These are phyloP conservation scores for Graptemys geographica DNA, from an alignment of 2,797 vertebrate genomes.

Conservation along the genomic window DNA sequence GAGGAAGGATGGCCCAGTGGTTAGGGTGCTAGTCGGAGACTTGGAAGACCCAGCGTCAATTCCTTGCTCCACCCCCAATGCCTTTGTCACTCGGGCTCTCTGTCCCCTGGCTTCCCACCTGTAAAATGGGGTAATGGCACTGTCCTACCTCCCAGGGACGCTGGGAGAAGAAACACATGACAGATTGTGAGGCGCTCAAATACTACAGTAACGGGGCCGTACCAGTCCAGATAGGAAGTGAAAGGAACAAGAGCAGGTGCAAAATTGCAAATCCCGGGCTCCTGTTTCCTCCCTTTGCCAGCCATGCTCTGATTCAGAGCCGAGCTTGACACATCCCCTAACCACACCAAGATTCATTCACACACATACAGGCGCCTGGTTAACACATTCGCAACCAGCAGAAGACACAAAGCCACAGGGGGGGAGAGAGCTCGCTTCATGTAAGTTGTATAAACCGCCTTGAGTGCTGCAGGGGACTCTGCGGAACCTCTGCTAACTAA, in stretches of 20 bases:
- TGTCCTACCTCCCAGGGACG: not conserved
- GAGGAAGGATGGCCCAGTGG: not conserved
- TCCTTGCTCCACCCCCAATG: not conserved
- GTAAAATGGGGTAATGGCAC: not conserved
- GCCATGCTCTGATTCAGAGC: not conserved
- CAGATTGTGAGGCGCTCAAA: not conserved
- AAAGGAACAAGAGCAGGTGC: not conserved
- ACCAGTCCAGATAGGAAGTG: no score
- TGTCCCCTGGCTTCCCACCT: not conserved
- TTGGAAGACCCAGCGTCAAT: not conserved
- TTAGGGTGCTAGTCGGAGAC: not conserved
- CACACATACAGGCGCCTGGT: accelerated
- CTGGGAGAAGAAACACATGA: not conserved
- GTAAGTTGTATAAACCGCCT: not conserved
- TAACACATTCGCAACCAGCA: not conserved
- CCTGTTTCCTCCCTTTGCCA: not conserved
- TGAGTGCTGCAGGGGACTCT: not conserved
- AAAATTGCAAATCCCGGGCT: not conserved
- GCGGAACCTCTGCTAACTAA: not conserved
- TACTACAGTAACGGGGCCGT: not conserved
- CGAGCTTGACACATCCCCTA: not conserved
- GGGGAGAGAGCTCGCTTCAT: not conserved
- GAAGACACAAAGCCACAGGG: not conserved
- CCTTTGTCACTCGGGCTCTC: not conserved
- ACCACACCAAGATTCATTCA: not conserved